Base-by-base conservation (phyloP, 2,113 vertebrate genomes). In the Hemiprocne comata region DNA sequence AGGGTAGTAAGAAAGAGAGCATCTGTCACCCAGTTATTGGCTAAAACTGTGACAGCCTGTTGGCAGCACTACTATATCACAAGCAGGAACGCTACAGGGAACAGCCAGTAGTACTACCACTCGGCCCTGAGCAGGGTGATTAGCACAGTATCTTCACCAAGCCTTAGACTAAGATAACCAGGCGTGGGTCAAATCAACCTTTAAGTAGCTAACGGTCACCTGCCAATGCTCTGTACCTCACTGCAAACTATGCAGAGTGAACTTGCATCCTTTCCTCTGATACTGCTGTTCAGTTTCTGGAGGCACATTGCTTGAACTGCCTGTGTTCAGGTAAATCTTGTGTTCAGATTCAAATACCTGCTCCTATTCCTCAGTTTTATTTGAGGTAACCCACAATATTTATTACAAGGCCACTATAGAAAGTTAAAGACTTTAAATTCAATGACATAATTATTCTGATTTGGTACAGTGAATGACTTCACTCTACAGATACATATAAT, bases 201-300 rank as follows among this genome's bases (percentile, higher is more conserved):
- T n/a, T 54, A 10, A 28, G 40, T 11, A 44, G 44, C 17, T 7
- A 0, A 4, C 7, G 15, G 33, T 65, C 26, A 23, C 26, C 26
- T 51, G 53, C 2, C 44, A 51, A 15, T 0, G 0, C 40, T 10
- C 75, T 8, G 24, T 33, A 18, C 11, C 28, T 57, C 51, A 28
- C 31, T 54, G 51, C 26, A 80, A 73, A 77, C 7, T 2, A 7
- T 2, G 16, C 54, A 80, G 58, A 29, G 8, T 10, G 16, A 73
- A 36, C 21, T 38, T 50, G 24, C 44, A 36, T 13, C 5, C 5
- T 77, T 80, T 73, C 11, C 31, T 34, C 60, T 24, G 5, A 69
- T 10, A 20, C 29, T 73, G 33, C 11, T 65, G 6, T 57, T 84
- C 64, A 48, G 12, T 29, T 69, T 62, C 58, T 72, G 23, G 28